Evolutionary conservation across 2,888 invertebrate genomes (phyloP).

Genomic region (Rapana venosa): DNA sequence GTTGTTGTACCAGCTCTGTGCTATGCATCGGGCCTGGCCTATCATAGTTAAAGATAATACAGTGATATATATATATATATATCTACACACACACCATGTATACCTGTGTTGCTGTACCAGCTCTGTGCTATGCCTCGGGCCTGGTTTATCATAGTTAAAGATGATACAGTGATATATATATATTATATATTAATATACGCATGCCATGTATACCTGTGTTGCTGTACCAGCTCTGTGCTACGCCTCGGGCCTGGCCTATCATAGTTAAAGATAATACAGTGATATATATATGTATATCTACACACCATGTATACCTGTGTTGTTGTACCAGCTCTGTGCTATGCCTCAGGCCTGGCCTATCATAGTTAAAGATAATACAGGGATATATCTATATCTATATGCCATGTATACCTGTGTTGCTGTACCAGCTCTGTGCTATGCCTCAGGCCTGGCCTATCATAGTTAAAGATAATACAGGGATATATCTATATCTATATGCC

Average conservation of each 20-base stretch:
- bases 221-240: not conserved
- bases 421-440: not conserved
- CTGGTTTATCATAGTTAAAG: too few species aligned
- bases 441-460: too few species aligned
- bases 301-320: not conserved
- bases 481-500: not conserved
- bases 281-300: not conserved
- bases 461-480: too few species aligned
- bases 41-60: not conserved
- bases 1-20: not conserved
- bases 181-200: too few species aligned
- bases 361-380: too few species aligned
- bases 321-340: not conserved
- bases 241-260: too few species aligned
- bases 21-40: not conserved
- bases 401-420: too few species aligned
- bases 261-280: not conserved
- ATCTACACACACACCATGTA: not conserved
- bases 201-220: not conserved
- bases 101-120: not conserved
- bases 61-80: not conserved
- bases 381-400: too few species aligned
- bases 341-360: not conserved
- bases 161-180: too few species aligned
- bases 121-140: not conserved